phyloP scores from a whole-genome alignment of 2,888 invertebrate species.

The Galeruca laticollis region DNA sequence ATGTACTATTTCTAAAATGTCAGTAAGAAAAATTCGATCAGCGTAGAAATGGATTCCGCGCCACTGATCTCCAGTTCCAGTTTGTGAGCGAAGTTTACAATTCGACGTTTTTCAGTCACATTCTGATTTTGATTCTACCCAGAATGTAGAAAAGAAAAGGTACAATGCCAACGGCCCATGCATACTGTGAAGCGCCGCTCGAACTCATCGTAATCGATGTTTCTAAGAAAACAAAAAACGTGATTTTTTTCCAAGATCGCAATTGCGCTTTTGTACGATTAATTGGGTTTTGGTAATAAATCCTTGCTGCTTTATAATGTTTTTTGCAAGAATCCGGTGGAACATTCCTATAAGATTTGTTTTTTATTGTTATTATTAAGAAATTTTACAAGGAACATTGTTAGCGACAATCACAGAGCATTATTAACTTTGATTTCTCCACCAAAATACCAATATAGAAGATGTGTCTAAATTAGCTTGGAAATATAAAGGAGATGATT shows the following conservation, averaged over 20 bases:
- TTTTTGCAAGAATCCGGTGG: background rate
- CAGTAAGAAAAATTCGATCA: background rate
- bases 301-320: background rate
- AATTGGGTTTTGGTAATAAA: constrained; percentile 18
- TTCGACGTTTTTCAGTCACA: constrained; percentile 28
- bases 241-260: constrained; percentile 18
- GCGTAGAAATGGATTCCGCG: constrained; percentile 3
- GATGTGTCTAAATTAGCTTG: too few species aligned
- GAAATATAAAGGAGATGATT: too few species aligned
- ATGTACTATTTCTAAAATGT: background rate
- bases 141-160: constrained; percentile 32
- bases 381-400: too few species aligned
- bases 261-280: constrained; percentile 21
- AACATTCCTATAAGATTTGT: too few species aligned
- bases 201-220: constrained; percentile 24
- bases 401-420: too few species aligned
- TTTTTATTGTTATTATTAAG: too few species aligned
- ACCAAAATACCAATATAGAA: too few species aligned
- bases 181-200: constrained; percentile 2
- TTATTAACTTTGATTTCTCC: too few species aligned
- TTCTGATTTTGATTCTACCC: constrained; percentile 28
- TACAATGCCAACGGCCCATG: constrained; percentile 18
- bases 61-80: constrained; percentile 10
- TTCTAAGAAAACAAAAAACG: constrained; percentile 26
- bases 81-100: constrained; percentile 19